Evolutionary conservation across 2,888 invertebrate species (phyloP).

Genomic region (Ectemnius cavifrons): DNA sequence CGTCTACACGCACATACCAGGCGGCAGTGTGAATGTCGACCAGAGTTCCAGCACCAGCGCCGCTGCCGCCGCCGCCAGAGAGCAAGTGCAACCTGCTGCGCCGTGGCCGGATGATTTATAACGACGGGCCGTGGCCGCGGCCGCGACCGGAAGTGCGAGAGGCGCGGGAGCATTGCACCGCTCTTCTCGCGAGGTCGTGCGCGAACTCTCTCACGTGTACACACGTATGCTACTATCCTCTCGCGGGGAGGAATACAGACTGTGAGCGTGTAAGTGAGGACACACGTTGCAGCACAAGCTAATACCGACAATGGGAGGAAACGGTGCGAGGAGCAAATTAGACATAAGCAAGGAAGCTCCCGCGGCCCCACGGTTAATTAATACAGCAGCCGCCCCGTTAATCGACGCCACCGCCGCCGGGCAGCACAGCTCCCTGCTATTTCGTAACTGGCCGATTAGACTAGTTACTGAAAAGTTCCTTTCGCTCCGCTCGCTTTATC

Average conservation of each 20-base stretch:
- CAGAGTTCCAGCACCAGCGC: constrained; percentile 15
- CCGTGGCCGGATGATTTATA: constrained; percentile 47
- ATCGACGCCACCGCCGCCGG: constrained; percentile 29
- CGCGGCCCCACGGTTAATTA: constrained; percentile 62
- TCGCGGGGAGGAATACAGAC: no score
- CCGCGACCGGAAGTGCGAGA: constrained; percentile 49
- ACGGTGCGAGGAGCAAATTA: constrained; percentile 56
- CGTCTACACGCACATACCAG: neutral
- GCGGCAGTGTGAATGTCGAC: constrained; percentile 16
- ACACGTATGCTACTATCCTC: constrained; percentile 6
- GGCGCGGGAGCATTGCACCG: constrained; percentile 54
- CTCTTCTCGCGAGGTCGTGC: constrained; percentile 35
- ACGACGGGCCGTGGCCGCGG: constrained; percentile 35
- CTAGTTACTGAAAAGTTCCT: neutral
- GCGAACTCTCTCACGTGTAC: constrained; percentile 22
- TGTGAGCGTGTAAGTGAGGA: neutral
- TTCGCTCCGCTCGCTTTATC: neutral
- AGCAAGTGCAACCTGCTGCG: constrained; percentile 53
- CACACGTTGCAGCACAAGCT: constrained; percentile 15
- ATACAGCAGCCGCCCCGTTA: constrained; percentile 46
- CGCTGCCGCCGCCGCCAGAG: no score
- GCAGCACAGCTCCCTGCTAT: neutral
- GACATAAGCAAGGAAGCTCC: constrained; percentile 61
- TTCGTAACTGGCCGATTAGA: constrained; percentile 7
- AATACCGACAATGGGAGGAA: constrained; percentile 61